Evolutionary conservation across 2,113 vertebrate genomes (phyloP).

Genomic region (Brevimyrus niger): DNA sequence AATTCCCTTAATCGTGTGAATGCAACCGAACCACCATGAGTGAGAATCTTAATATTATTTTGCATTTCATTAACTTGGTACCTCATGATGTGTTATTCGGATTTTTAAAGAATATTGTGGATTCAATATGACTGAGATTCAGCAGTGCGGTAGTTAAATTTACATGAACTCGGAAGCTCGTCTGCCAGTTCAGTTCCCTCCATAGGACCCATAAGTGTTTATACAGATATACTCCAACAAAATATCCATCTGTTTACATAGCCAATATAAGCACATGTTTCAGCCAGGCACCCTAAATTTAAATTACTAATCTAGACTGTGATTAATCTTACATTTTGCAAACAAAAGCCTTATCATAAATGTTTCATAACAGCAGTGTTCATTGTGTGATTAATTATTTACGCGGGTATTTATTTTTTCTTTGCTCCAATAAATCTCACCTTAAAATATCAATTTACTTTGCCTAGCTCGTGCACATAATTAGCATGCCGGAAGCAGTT

Average conservation of each 20-base stretch:
- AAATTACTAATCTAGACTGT: not conserved
- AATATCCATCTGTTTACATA: not conserved
- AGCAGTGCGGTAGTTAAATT: not conserved
- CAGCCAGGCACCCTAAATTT: not conserved
- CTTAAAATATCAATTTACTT: not conserved
- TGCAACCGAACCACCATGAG: not conserved
- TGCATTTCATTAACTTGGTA: not conserved
- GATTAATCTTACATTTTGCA: not conserved
- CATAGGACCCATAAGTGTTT: not conserved
- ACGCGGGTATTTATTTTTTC: not conserved
- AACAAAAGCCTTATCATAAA: not conserved
- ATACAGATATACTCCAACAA: not conserved
- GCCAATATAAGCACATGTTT: not conserved
- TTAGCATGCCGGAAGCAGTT: not conserved
- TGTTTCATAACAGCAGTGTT: not conserved
- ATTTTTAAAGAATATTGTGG: not conserved
- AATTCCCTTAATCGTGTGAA: not conserved
- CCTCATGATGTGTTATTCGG: not conserved
- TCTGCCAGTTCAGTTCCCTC: not conserved
- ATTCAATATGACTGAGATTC: not conserved
- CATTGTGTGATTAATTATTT: constrained; percentile 9
- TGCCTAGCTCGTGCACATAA: not conserved
- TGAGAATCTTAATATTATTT: not conserved
- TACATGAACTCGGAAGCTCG: not conserved
- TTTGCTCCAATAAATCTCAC: not conserved